Evolutionary conservation across 2,113 vertebrate species (phyloP).

Genomic region (Oreochromis spilurus): DNA sequence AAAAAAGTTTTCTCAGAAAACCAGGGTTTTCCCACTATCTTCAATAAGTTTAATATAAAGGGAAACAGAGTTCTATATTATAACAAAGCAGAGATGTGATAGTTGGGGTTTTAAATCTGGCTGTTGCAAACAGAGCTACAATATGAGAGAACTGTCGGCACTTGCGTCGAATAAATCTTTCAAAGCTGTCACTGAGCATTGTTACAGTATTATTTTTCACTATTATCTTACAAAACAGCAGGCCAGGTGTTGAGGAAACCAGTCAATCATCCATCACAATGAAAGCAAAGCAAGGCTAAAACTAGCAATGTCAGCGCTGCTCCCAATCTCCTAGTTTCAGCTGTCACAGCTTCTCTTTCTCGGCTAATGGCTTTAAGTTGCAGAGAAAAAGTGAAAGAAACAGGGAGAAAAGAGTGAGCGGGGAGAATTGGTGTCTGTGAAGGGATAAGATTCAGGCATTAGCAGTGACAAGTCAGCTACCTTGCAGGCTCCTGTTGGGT

Average conservation of each 20-base stretch:
- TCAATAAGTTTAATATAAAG: not conserved
- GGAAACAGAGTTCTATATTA: not conserved
- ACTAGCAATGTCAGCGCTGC: slow-evolving; percentile 34
- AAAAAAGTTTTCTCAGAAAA: not conserved
- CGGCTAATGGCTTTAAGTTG: slow-evolving; percentile 5
- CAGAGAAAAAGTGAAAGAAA: not conserved
- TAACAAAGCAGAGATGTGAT: not conserved
- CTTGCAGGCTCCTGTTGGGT: not conserved
- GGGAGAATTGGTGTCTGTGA: not conserved
- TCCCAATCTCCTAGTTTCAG: slow-evolving; percentile 44
- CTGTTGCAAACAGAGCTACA: not conserved
- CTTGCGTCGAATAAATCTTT: slow-evolving; percentile 6
- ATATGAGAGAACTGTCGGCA: not conserved
- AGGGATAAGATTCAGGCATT: slow-evolving; percentile 39
- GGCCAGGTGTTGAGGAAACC: slow-evolving; percentile 34
- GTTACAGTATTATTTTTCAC: slow-evolving; percentile 19
- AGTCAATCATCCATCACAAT: slow-evolving; percentile 44
- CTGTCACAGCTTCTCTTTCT: slow-evolving; percentile 27
- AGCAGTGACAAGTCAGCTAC: slow-evolving; percentile 8
- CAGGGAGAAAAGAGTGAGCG: not conserved
- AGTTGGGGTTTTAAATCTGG: slow-evolving; percentile 4
- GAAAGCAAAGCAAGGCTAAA: slow-evolving; percentile 16
- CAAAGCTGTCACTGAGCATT: slow-evolving; percentile 6
- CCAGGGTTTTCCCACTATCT: not conserved
- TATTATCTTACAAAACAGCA: slow-evolving; percentile 45